Percentiles rank a stretch among this genome's conserved stretches.
Conservation (phyloP, 37 sponge, comb jelly and placozoan species). For the Hexactinellida sp. region DNA sequence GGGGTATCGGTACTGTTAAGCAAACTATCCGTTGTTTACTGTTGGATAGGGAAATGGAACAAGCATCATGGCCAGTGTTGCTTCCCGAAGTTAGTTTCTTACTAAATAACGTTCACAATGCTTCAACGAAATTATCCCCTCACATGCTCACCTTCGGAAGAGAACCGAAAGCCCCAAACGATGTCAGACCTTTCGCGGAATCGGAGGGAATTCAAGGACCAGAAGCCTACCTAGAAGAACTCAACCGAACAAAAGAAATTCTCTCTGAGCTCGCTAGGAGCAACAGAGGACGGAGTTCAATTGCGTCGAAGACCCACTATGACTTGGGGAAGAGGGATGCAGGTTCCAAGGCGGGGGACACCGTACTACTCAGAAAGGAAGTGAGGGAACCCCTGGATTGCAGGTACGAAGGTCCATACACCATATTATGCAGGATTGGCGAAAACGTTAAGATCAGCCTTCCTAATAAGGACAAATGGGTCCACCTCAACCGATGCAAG, state of each 20-base stretch:
- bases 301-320: not conserved
- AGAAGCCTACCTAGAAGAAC: not conserved
- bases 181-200: not conserved
- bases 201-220: not conserved
- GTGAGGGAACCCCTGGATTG: not conserved
- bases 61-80: not conserved
- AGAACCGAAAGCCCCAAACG: not conserved
- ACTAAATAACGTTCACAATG: not conserved
- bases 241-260: not conserved
- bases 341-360: not conserved
- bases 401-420: not conserved
- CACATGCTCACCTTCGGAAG: not conserved
- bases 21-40: not conserved
- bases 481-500: not conserved
- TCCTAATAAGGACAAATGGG: too few relatives aligned
- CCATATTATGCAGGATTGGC: not conserved
- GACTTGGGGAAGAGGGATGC: not conserved
- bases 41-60: not conserved
- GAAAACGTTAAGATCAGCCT: too few relatives aligned
- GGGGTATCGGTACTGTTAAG: not conserved
- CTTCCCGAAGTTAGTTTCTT: not conserved
- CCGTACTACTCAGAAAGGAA: not conserved
- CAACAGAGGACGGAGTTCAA: not conserved
- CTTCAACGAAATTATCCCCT: not conserved
- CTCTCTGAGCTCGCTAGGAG: not conserved